These are phyloP conservation scores for Heptranchias perlo DNA, from an alignment of 2,113 vertebrate genomes.

Conservation along the genomic window DNA sequence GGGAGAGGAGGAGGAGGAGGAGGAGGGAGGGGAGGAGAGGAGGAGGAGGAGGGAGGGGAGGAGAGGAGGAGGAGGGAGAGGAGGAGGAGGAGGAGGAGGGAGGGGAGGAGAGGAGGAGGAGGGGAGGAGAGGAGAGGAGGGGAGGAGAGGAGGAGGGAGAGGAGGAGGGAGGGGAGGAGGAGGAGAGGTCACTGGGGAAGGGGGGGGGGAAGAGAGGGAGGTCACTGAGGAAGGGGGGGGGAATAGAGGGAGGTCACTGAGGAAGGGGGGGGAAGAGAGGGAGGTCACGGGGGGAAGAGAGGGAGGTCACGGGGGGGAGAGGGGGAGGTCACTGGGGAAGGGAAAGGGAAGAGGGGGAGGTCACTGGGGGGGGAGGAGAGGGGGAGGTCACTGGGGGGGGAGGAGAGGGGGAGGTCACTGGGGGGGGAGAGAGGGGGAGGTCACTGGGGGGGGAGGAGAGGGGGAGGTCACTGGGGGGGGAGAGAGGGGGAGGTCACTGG, in stretches of 20 bases:
- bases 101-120: not conserved
- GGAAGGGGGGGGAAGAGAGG: not conserved
- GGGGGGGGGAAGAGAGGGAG: no score
- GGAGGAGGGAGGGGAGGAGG: not conserved
- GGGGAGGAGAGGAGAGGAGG: not conserved
- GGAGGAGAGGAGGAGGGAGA: not conserved
- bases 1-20: no score
- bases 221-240: not conserved
- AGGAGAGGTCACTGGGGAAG: no score
- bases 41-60: no score
- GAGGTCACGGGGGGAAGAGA: not conserved
- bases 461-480: slow-evolving; percentile 42
- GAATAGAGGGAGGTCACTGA: not conserved
- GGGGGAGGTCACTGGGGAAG: not conserved
- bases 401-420: rapidly evolving
- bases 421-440: not conserved
- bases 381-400: no score
- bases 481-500: not conserved
- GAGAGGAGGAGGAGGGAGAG: no score
- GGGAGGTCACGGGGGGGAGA: not conserved
- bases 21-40: no score
- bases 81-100: no score
- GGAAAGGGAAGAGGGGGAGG: no score
- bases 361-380: not conserved
- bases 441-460: not conserved